Conservation (phyloP, 2,888 invertebrate species). For the Lathronympha strigana region DNA sequence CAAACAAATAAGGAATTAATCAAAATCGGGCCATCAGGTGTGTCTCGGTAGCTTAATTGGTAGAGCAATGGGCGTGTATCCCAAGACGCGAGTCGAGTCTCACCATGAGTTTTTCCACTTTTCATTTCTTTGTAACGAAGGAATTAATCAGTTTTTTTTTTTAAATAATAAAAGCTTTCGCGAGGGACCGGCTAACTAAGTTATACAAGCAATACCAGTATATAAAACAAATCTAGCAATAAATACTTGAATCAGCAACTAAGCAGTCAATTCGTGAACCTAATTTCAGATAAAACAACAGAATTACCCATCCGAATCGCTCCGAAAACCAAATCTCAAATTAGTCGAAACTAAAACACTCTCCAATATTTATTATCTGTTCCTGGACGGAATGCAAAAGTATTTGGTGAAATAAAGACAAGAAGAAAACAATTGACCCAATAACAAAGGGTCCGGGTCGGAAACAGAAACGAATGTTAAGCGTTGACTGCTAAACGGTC, state of each 20-base stretch:
- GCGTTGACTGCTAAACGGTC: slow-evolving; percentile 49
- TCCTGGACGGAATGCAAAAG: slow-evolving; percentile 39
- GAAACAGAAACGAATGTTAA: slow-evolving; percentile 45
- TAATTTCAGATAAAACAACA: slow-evolving; percentile 15
- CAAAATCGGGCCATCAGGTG: too few species aligned
- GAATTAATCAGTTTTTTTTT: too few species aligned
- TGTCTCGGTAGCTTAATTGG: too few species aligned
- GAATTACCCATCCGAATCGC: background rate
- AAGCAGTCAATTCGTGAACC: background rate
- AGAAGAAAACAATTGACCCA: slow-evolving; percentile 43
- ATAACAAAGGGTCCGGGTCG: slow-evolving; percentile 40
- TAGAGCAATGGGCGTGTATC: too few species aligned
- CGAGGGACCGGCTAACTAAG: too few species aligned
- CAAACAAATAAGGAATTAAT: too few species aligned
- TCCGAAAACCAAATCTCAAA: slow-evolving; percentile 21
- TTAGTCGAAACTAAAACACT: slow-evolving; percentile 40
- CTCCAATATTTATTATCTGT: slow-evolving; percentile 39
- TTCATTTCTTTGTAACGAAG: too few species aligned
- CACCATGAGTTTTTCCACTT: too few species aligned
- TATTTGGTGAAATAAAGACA: slow-evolving; percentile 38
- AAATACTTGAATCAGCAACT: slow-evolving; percentile 2
- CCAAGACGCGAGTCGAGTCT: too few species aligned
- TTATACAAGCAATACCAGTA: background rate
- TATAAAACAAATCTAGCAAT: background rate
- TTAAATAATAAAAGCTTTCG: too few species aligned